These are phyloP conservation scores for Lycaena phlaeas DNA, from an alignment of 2,888 invertebrate species.

Conservation along the genomic window DNA sequence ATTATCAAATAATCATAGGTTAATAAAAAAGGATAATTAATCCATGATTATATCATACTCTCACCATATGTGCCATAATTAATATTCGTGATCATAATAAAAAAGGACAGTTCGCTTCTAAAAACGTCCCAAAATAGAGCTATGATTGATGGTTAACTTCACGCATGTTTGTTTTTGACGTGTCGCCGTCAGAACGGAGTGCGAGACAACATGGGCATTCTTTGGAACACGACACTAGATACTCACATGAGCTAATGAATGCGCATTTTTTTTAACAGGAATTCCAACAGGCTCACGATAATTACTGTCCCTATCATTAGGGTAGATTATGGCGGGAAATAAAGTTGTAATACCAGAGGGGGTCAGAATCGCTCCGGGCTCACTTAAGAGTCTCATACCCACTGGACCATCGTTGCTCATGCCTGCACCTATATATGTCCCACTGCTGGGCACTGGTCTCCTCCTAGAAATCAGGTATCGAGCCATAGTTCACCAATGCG, in stretches of 20 bases:
- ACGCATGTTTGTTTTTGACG: slow-evolving; percentile 59
- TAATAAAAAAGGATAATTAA: no score
- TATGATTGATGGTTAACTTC: slow-evolving; percentile 61
- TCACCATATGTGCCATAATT: slow-evolving; percentile 1
- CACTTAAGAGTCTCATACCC: no score
- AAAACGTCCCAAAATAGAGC: slow-evolving; percentile 48
- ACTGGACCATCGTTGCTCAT: no score
- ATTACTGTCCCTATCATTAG: slow-evolving; percentile 14
- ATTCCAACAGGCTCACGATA: slow-evolving; percentile 26
- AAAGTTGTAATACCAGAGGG: no score
- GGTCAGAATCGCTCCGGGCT: no score
- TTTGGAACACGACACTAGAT: slow-evolving; percentile 46
- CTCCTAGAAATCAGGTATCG: no score
- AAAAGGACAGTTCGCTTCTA: slow-evolving; percentile 33
- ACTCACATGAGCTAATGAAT: slow-evolving; percentile 29
- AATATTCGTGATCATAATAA: slow-evolving; percentile 19
- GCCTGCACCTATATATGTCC: no score
- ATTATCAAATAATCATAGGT: not conserved
- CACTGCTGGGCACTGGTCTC: no score
- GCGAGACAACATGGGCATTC: slow-evolving; percentile 44
- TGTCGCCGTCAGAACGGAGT: slow-evolving; percentile 52
- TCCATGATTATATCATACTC: slow-evolving; percentile 1
- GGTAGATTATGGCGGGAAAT: no score
- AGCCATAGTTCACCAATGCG: no score
- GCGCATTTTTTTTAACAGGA: slow-evolving; percentile 37